phyloP scores from a whole-genome alignment of 2,888 invertebrate species.

The Harpagoxenus sublaevis region DNA sequence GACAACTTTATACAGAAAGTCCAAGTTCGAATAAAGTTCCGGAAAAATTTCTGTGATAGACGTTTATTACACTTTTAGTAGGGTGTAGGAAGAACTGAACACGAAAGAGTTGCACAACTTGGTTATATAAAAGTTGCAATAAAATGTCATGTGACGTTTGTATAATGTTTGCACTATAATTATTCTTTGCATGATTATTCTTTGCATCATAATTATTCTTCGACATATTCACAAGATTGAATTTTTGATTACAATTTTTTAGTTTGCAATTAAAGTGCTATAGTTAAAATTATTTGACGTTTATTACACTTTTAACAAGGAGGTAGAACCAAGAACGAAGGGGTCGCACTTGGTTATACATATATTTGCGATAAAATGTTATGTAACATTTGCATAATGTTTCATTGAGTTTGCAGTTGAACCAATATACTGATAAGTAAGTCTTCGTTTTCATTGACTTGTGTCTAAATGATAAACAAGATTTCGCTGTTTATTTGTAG shows the following conservation, averaged over 20 bases:
- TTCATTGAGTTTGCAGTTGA: background rate
- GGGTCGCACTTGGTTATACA: background rate
- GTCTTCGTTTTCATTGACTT: background rate
- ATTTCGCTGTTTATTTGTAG: background rate
- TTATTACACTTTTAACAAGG: background rate
- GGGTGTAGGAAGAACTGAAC: background rate
- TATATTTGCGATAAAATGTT: background rate
- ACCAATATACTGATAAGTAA: background rate
- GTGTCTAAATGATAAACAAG: slow-evolving; percentile 11
- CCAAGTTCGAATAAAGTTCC: background rate
- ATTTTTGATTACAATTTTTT: background rate
- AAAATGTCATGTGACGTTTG: background rate
- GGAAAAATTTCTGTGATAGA: background rate
- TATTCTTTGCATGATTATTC: background rate
- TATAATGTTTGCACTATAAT: background rate
- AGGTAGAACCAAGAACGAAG: too few species aligned
- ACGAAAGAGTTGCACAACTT: background rate
- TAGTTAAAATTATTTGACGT: background rate
- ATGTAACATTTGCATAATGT: background rate
- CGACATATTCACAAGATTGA: background rate
- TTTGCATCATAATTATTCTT: background rate
- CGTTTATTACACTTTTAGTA: background rate
- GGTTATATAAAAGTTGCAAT: background rate
- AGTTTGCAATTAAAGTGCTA: background rate
- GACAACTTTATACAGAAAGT: background rate